Conservation (phyloP, 2,797 vertebrate species). For the Amphiprion clarkii region DNA sequence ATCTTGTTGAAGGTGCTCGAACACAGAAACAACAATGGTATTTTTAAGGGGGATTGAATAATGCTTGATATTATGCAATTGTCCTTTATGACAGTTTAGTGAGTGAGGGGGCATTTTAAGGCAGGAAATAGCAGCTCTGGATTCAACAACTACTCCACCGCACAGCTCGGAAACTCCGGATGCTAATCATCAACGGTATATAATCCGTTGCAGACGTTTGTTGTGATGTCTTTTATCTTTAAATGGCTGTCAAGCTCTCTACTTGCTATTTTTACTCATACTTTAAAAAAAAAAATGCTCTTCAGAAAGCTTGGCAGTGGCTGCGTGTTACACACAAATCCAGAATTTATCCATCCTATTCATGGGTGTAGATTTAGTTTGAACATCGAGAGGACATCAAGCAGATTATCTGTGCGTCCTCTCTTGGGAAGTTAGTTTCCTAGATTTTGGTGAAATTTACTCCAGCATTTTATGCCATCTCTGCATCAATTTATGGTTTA, state of each 20-base stretch:
- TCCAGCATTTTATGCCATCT: no score
- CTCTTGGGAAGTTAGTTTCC: no score
- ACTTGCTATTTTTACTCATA: neutral
- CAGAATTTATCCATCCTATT: no score
- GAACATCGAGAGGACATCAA: no score
- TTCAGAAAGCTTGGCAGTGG: no score
- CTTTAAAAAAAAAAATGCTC: neutral
- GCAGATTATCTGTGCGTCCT: no score
- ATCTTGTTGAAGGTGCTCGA: slow-evolving; percentile 60
- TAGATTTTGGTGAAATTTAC: no score
- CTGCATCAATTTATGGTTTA: no score
- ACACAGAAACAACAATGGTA: slow-evolving; percentile 36
- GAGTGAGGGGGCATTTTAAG: slow-evolving; percentile 35
- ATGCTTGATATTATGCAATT: slow-evolving; percentile 53
- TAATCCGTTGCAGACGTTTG: neutral
- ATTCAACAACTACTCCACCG: slow-evolving; percentile 37
- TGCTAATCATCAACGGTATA: slow-evolving; percentile 2
- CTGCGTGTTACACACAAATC: no score
- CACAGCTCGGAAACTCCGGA: slow-evolving; percentile 3
- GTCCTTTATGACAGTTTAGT: slow-evolving; percentile 56
- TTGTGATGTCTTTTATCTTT: neutral
- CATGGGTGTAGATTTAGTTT: no score
- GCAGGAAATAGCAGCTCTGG: slow-evolving; percentile 37
- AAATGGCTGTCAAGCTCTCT: neutral
- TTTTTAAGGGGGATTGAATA: slow-evolving; percentile 50